Evolutionary conservation across 2,888 invertebrate species (phyloP).

Genomic region (Erynnis tages): DNA sequence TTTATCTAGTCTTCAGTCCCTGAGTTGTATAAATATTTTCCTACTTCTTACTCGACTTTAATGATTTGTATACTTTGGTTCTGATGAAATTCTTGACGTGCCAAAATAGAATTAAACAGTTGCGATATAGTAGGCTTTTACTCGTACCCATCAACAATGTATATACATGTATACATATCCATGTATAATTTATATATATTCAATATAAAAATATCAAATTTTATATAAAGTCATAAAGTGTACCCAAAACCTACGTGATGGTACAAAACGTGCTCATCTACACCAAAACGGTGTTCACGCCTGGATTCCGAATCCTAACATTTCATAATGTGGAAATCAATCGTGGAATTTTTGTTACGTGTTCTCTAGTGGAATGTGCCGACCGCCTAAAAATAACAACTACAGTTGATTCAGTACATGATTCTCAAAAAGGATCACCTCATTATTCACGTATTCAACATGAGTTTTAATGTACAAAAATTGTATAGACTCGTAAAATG

Average conservation of each 20-base stretch:
- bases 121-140: slow-evolving; percentile 79
- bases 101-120: slow-evolving; percentile 81
- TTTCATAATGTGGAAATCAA: slow-evolving; percentile 77
- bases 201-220: slow-evolving; percentile 82
- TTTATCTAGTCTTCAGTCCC: slow-evolving; percentile 82
- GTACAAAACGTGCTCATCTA: slow-evolving; percentile 73
- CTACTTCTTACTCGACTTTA: slow-evolving; percentile 80
- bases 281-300: slow-evolving; percentile 74
- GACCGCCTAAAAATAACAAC: slow-evolving; percentile 78
- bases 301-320: slow-evolving; percentile 74
- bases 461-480: slow-evolving; percentile 77
- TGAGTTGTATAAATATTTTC: slow-evolving; percentile 80
- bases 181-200: slow-evolving; percentile 82
- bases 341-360: slow-evolving; percentile 74
- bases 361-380: slow-evolving; percentile 80
- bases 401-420: slow-evolving; percentile 77
- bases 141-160: slow-evolving; percentile 81
- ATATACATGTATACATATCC: slow-evolving; percentile 81
- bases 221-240: slow-evolving; percentile 82
- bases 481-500: slow-evolving; percentile 81
- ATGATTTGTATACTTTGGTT: slow-evolving; percentile 82
- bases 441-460: slow-evolving; percentile 69
- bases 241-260: slow-evolving; percentile 82
- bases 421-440: slow-evolving; percentile 80
- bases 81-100: slow-evolving; percentile 80